Conservation (phyloP, 1,140 invertebrate genomes). For the Bombus waltoni region DNA sequence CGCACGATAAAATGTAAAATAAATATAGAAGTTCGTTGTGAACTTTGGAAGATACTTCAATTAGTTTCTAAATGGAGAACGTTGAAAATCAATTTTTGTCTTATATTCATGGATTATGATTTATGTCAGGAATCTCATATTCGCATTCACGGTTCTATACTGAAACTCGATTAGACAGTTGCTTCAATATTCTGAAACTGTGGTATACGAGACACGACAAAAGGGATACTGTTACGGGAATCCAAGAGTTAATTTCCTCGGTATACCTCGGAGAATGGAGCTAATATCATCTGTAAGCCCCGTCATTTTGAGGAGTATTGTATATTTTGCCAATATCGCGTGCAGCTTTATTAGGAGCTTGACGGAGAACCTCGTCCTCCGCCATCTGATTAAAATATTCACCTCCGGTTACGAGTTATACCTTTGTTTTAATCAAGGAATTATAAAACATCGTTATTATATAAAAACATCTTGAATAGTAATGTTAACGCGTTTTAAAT, state of each 20-base stretch:
- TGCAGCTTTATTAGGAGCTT: not conserved
- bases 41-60: not conserved
- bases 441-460: not conserved
- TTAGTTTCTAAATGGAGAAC: not conserved
- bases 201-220: not conserved
- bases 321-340: not conserved
- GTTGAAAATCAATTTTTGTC: not conserved
- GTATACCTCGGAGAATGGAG: not conserved
- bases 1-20: too few relatives aligned
- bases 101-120: not conserved
- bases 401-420: not conserved
- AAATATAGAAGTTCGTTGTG: too few relatives aligned
- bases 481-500: not conserved
- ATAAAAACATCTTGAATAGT: not conserved
- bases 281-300: not conserved
- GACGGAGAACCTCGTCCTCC: not conserved
- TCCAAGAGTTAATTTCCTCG: not conserved
- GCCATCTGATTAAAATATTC: too few relatives aligned
- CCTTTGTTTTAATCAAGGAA: not conserved
- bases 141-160: not conserved
- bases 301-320: not conserved
- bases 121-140: not conserved
- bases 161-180: not conserved
- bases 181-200: not conserved
- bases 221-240: not conserved